Evolutionary conservation across 1,140 invertebrate genomes (phyloP).

Genomic region (Megalopta genalis): DNA sequence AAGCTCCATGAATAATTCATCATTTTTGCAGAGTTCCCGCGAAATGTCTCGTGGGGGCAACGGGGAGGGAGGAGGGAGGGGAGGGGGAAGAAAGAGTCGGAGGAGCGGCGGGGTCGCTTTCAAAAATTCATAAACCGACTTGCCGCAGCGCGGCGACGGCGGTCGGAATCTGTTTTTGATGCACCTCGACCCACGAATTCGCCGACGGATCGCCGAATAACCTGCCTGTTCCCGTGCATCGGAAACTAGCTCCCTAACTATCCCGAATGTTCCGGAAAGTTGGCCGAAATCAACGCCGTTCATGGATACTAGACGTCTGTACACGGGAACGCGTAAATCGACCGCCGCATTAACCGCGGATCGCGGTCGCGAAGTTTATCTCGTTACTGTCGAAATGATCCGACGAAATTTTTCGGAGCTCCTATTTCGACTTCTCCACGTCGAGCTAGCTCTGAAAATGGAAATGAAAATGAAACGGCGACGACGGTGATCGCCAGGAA

Average conservation of each 20-base stretch:
- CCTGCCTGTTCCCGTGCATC: not conserved
- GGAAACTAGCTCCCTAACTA: not conserved
- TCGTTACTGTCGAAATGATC: too few species aligned
- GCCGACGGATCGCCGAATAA: not conserved
- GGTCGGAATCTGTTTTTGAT: conserved; percentile 44
- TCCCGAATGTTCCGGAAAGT: not conserved
- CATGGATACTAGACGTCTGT: not conserved
- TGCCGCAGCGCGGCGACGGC: not conserved
- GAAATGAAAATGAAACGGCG: too few species aligned
- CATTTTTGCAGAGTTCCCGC: conserved; percentile 54
- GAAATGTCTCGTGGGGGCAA: conserved; percentile 30
- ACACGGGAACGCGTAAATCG: too few species aligned
- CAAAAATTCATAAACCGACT: conserved; percentile 61
- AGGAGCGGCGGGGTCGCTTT: conserved; percentile 35
- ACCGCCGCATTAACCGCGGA: too few species aligned
- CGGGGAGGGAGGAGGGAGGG: not conserved
- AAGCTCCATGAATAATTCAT: conserved; percentile 73
- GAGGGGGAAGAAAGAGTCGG: not conserved
- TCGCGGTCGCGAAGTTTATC: too few species aligned
- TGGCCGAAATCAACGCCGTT: not conserved
- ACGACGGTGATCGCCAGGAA: too few species aligned
- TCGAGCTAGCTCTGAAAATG: too few species aligned
- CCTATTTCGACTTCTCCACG: too few species aligned
- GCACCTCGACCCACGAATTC: conserved; percentile 33
- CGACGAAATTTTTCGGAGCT: too few species aligned